phyloP scores from a whole-genome alignment of 2,113 vertebrate species.

The Herpetotheres cachinnans region DNA sequence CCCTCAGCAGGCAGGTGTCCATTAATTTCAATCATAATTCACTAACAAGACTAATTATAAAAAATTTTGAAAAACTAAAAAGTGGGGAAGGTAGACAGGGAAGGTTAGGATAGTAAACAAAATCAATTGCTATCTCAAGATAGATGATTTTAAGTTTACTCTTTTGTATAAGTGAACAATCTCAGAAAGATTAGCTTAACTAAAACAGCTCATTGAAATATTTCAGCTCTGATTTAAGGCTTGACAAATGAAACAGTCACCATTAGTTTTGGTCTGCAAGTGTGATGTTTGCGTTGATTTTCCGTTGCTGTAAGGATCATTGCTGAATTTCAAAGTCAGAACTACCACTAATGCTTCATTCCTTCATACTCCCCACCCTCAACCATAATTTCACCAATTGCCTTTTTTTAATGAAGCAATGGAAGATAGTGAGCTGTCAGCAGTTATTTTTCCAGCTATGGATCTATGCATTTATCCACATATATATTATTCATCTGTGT shows the following conservation, averaged over 20 bases:
- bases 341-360: neutral
- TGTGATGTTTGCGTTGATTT: slow-evolving; percentile 33
- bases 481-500: slow-evolving; percentile 37
- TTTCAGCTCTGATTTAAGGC: slow-evolving; percentile 29
- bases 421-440: slow-evolving; percentile 8
- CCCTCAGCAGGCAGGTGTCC: neutral
- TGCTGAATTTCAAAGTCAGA: slow-evolving; percentile 6
- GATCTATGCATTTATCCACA: neutral
- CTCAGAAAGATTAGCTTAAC: slow-evolving; percentile 41
- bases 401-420: slow-evolving; percentile 35
- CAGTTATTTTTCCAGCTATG: neutral
- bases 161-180: slow-evolving; percentile 52
- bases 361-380: neutral
- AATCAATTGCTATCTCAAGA: slow-evolving; percentile 5
- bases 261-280: slow-evolving; percentile 20
- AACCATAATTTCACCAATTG: neutral
- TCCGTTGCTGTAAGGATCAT: neutral
- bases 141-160: slow-evolving; percentile 21
- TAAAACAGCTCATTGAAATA: slow-evolving; percentile 37
- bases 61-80: neutral
- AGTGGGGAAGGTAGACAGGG: neutral
- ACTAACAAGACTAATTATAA: neutral
- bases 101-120: neutral
- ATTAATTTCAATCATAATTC: neutral
- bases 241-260: slow-evolving; percentile 58